Conservation (phyloP, 2,113 vertebrate genomes). For the Rafetus swinhoei region DNA sequence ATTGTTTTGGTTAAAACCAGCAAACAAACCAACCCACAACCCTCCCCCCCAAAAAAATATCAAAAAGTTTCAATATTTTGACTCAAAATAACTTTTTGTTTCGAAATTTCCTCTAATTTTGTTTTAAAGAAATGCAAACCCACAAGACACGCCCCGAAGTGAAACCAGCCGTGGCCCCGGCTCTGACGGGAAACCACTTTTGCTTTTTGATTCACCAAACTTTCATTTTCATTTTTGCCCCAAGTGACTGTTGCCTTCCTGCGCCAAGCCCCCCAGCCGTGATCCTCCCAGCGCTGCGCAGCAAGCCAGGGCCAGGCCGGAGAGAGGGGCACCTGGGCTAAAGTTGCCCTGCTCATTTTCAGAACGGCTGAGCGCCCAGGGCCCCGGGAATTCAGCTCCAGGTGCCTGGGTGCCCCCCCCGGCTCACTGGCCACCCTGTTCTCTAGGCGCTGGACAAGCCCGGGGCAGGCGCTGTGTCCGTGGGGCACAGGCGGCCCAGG, state of each 20-base stretch:
- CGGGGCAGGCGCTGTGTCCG: background rate
- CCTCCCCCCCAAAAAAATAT: no score
- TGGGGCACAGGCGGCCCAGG: background rate
- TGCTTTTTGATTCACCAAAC: background rate
- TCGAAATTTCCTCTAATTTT: background rate
- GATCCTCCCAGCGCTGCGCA: no score
- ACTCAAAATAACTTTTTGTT: background rate
- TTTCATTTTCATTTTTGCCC: background rate
- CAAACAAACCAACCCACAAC: background rate
- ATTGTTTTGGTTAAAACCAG: background rate
- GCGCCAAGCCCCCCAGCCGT: no score
- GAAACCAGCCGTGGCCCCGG: background rate
- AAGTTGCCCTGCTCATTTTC: no score
- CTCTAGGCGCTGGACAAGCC: background rate
- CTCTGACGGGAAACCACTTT: background rate
- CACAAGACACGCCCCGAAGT: background rate
- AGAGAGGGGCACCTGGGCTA: no score
- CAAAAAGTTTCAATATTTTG: background rate
- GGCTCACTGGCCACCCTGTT: background rate
- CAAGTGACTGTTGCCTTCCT: background rate
- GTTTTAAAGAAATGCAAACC: background rate
- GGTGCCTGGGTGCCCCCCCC: background rate
- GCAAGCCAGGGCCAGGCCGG: no score
- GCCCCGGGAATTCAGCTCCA: background rate
- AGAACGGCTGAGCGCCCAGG: background rate